phyloP scores from a whole-genome alignment of 2,113 vertebrate genomes.

The rabbit (Oryctolagus cuniculus) region DNA sequence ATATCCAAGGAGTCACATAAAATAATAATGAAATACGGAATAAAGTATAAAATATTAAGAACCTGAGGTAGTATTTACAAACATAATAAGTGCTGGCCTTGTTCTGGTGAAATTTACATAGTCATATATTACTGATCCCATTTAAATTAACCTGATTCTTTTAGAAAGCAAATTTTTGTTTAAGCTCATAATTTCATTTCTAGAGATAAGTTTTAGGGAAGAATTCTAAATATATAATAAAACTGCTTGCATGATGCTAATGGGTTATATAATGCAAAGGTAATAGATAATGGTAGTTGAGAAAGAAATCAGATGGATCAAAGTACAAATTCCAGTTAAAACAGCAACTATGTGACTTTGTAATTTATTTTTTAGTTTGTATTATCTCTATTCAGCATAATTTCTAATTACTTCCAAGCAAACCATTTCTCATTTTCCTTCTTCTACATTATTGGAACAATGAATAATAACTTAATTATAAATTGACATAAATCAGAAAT shows the following conservation, averaged over 20 bases:
- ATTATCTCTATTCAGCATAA: background rate
- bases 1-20: background rate
- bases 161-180: background rate
- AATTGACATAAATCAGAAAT: background rate
- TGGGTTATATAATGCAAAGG: background rate
- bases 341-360: background rate
- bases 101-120: background rate
- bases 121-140: background rate
- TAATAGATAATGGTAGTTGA: background rate
- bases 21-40: background rate
- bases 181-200: background rate
- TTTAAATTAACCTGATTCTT: conserved; percentile 30
- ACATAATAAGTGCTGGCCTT: background rate
- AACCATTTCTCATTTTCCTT: background rate
- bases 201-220: background rate
- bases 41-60: background rate
- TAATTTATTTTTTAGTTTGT: background rate
- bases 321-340: background rate
- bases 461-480: background rate
- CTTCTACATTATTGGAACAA: background rate
- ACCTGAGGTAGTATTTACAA: background rate
- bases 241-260: background rate
- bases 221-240: background rate
- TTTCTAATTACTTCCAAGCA: background rate
- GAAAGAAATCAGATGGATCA: background rate